These are phyloP conservation scores for Melitaea athalia DNA, from an alignment of 2,888 invertebrate genomes.

Conservation along the genomic window DNA sequence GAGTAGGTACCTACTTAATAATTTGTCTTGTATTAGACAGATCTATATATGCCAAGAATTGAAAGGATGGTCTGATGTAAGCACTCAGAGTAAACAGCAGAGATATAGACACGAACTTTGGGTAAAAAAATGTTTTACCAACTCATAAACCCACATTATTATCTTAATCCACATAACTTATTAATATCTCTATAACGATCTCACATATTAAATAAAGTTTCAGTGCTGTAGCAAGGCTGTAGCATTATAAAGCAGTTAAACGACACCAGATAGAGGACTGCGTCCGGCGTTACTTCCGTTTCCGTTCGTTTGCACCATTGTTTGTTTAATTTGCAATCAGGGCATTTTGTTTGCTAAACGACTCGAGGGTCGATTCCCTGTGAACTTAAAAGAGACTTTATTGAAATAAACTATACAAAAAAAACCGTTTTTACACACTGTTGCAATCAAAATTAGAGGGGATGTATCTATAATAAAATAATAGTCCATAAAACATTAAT, in stretches of 20 bases:
- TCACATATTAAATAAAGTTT: background rate
- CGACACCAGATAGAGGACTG: slow-evolving; percentile 35
- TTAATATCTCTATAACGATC: background rate
- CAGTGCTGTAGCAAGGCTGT: slow-evolving; percentile 15
- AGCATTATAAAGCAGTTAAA: slow-evolving; percentile 25
- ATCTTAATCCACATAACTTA: too few species aligned
- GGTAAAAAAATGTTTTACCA: too few species aligned
- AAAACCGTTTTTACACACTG: background rate
- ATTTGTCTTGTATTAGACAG: too few species aligned
- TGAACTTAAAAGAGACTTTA: slow-evolving; percentile 2
- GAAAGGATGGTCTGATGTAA: too few species aligned
- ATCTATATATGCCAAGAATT: too few species aligned
- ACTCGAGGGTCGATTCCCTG: slow-evolving; percentile 20
- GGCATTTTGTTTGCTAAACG: slow-evolving; percentile 35
- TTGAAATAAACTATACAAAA: background rate
- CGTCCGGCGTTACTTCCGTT: slow-evolving; percentile 39
- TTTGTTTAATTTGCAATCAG: slow-evolving; percentile 59
- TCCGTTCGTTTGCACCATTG: slow-evolving; percentile 54
- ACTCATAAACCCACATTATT: too few species aligned
- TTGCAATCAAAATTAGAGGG: too few species aligned
- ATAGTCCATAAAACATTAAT: too few species aligned
- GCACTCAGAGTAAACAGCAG: too few species aligned
- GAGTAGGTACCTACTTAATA: too few species aligned
- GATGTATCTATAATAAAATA: too few species aligned
- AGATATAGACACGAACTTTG: too few species aligned